A percentile compares a stretch with the other conserved stretches of the same genome.
phyloP scores from a whole-genome alignment of 2,113 vertebrate species.

The Oreamnos americanus region DNA sequence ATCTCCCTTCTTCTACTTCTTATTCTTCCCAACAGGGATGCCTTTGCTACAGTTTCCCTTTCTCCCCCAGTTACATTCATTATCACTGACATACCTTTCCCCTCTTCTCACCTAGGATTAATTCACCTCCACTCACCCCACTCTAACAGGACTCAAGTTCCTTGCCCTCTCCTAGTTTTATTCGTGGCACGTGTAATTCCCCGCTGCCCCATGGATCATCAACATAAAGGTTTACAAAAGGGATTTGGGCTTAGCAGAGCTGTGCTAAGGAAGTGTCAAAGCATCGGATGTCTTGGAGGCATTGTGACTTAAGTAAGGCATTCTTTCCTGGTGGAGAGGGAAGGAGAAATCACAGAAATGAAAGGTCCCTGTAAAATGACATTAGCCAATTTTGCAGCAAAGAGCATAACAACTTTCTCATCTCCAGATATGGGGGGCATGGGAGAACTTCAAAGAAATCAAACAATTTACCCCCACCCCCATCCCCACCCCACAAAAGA shows the following conservation, averaged over 20 bases:
- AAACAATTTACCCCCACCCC: not conserved
- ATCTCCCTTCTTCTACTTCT: not conserved
- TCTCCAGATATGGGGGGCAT: not conserved
- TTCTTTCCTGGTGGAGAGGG: constrained; percentile 74
- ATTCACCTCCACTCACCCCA: constrained; percentile 34
- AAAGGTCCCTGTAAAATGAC: constrained; percentile 71
- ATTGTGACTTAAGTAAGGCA: constrained; percentile 70
- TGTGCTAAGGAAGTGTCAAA: constrained; percentile 72
- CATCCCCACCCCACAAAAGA: not conserved
- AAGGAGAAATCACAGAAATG: constrained; percentile 74
- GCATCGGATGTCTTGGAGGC: constrained; percentile 70
- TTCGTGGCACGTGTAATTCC: constrained; percentile 62
- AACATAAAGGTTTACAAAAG: constrained; percentile 63
- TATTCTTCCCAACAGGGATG: not conserved
- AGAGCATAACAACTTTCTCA: constrained; percentile 54
- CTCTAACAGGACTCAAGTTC: constrained; percentile 46
- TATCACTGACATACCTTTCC: constrained; percentile 21
- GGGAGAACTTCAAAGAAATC: not conserved
- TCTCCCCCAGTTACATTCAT: not conserved
- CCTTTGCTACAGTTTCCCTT: not conserved
- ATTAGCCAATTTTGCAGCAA: constrained; percentile 60
- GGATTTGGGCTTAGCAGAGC: constrained; percentile 65
- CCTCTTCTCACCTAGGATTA: constrained; percentile 25
- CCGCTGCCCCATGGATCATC: constrained; percentile 60
- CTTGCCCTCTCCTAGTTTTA: constrained; percentile 25